Evolutionary conservation across 2,113 vertebrate genomes (phyloP), one percentile per base, ranked within the genome.

Genomic region (Colaptes auratus): DNA sequence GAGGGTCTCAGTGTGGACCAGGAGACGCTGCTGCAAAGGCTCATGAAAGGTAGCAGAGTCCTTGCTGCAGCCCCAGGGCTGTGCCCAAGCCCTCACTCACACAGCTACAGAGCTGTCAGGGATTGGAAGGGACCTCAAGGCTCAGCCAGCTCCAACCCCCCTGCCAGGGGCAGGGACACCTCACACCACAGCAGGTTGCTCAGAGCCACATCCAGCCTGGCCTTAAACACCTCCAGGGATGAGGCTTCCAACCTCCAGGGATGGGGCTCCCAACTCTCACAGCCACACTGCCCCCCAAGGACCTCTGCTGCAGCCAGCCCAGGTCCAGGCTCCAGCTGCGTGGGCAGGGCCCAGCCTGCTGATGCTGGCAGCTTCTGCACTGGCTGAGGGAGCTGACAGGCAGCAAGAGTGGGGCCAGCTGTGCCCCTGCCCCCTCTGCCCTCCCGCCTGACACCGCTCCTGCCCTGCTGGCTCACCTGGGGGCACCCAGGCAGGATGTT

Each of bases 311-410:
- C 55, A 65, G 65, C 17, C 42, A 63, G 74, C n/a, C 25, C 79
- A 67, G 20, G 10, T 8, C 39, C n/a, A 12, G 55, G 39, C 9
- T 85, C 27, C n/a, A n/a, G 56, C n/a, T n/a, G 25, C 33, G 10
- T 33, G 52, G 36, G 63, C 5, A 23, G 64, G 65, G 25, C 33
- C 36, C 16, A 50, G 75, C 14, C 48, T 50, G 60, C 46, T 15
- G 0, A 0, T 3, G 0, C 19, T 61, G 30, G 28, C 31, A 42
- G 33, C 60, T 73, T 61, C 53, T 61, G 88, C 42, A 13, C 52
- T 30, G 20, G 28, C 52, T 30, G 20, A 31, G 30, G 53, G 65
- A 61, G 28, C 70, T 5, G 24, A 60, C 9, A 9, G 9, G 20
- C 33, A 80, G 28, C 1, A 3, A 53, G 59, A 36, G 9, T 4